Evolutionary conservation across 2,888 invertebrate species (phyloP).

Genomic region (Polia nebulosa): DNA sequence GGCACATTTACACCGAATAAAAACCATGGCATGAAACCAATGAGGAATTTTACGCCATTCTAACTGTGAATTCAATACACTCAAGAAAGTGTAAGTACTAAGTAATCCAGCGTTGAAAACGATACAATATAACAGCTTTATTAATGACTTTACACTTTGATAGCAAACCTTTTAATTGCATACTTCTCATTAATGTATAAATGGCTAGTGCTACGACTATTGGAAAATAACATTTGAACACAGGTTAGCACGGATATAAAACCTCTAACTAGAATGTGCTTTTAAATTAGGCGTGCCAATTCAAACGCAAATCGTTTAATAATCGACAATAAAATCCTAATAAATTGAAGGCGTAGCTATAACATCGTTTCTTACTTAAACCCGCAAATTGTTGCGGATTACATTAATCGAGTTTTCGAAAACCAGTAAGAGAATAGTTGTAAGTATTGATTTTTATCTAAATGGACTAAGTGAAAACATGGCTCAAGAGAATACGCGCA

Average conservation of each 20-base stretch:
- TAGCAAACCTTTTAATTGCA: constrained; percentile 5
- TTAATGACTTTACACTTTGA: neutral
- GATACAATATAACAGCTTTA: constrained; percentile 18
- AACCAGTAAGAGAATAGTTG: constrained; percentile 73
- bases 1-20: neutral
- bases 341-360: constrained; percentile 24
- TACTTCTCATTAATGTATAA: neutral
- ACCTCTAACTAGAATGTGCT: constrained; percentile 27
- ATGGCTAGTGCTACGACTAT: constrained; percentile 9
- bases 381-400: constrained; percentile 35
- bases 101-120: neutral
- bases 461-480: constrained; percentile 83
- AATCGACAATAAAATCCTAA: constrained; percentile 52
- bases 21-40: neutral
- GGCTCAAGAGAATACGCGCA: constrained; percentile 71
- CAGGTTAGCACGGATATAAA: constrained; percentile 39
- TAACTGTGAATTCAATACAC: neutral
- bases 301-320: constrained; percentile 42
- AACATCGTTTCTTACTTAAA: constrained; percentile 55
- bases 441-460: constrained; percentile 81
- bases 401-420: constrained; percentile 74
- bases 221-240: constrained; percentile 22
- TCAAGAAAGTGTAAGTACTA: constrained; percentile 8
- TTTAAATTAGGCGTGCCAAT: constrained; percentile 26
- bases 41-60: neutral